Evolutionary conservation across 2,888 invertebrate genomes (phyloP).

Genomic region (Atrina japonica): DNA sequence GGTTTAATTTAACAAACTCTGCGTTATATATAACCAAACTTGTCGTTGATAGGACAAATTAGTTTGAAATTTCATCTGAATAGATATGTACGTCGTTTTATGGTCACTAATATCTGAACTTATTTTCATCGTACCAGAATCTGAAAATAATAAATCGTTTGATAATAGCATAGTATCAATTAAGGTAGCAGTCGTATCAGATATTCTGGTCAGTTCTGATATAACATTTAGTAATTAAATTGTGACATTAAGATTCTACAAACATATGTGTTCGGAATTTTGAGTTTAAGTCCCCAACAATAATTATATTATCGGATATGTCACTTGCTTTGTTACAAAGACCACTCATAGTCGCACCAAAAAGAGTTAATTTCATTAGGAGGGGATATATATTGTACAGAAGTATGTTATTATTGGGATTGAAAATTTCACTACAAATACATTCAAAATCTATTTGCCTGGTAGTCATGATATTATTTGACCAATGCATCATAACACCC

Average conservation of each 20-base stretch:
- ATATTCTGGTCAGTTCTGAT: background rate
- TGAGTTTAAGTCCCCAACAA: too few species aligned
- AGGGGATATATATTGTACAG: too few species aligned
- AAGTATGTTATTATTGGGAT: too few species aligned
- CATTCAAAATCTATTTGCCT: too few species aligned
- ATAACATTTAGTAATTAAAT: background rate
- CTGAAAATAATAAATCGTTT: background rate
- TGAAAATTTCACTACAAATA: too few species aligned
- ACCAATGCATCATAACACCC: too few species aligned
- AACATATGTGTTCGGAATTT: too few species aligned
- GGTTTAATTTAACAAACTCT: background rate
- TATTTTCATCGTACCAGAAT: background rate
- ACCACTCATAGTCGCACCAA: too few species aligned
- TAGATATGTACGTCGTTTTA: constrained; percentile 4
- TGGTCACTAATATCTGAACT: background rate
- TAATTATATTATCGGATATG: too few species aligned
- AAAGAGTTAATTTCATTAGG: too few species aligned
- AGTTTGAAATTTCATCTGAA: background rate
- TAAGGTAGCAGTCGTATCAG: background rate
- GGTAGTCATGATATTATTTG: too few species aligned
- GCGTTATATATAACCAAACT: constrained; percentile 4
- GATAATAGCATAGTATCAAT: background rate
- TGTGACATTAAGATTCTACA: background rate
- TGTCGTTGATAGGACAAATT: background rate
- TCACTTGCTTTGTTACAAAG: too few species aligned